These are phyloP conservation scores for Distichodus sexfasciatus DNA, from an alignment of 2,797 vertebrate species.

Conservation along the genomic window DNA sequence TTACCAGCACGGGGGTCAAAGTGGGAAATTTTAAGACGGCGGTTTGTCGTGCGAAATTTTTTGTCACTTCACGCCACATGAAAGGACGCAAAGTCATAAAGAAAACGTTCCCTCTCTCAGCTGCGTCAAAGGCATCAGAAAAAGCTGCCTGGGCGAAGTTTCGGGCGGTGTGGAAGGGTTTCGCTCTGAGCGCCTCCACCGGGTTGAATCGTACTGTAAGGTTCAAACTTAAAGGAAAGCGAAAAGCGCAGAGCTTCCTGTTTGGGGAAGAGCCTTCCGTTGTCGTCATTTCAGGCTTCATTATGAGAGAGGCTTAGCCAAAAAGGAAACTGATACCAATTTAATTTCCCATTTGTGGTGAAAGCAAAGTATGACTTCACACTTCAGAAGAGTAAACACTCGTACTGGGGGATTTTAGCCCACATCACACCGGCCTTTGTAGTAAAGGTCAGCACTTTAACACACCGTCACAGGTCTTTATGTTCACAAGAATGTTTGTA, in stretches of 20 bases:
- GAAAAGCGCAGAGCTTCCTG: conserved; percentile 45
- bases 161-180: conserved; percentile 41
- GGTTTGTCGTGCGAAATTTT: neutral
- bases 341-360: conserved; percentile 52
- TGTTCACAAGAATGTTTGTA: too few species aligned
- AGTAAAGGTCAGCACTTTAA: neutral
- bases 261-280: conserved; percentile 28
- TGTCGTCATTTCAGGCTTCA: conserved; percentile 44
- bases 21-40: conserved; percentile 21
- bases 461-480: too few species aligned
- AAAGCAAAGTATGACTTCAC: conserved; percentile 25
- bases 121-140: conserved; percentile 40
- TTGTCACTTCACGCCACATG: conserved; percentile 38
- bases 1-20: conserved; percentile 15
- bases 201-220: conserved; percentile 7
- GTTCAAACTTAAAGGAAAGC: conserved; percentile 38
- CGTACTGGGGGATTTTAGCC: conserved; percentile 32
- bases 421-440: conserved; percentile 8
- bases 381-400: neutral
- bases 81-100: conserved; percentile 33
- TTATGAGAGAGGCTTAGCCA: conserved; percentile 33
- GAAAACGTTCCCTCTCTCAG: conserved; percentile 34
- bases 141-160: conserved; percentile 45
- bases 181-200: conserved; percentile 24
- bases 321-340: conserved; percentile 49